Evolutionary conservation across 92 coral and sea anemone genomes (phyloP).

Genomic region (Paragorgia papillata): DNA sequence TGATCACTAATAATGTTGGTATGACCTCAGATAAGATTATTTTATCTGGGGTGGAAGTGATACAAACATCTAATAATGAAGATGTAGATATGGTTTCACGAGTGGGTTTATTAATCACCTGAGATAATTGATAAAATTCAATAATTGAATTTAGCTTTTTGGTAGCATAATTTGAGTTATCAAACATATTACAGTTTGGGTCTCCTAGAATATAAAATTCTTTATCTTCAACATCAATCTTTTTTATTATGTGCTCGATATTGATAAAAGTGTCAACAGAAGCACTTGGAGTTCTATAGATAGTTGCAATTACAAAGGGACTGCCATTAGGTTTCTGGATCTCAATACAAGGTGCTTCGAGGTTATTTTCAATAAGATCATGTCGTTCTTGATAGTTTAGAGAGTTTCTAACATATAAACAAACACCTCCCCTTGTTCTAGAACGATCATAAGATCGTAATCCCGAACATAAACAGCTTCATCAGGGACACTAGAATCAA

Average conservation of each 20-base stretch:
- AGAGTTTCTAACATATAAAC: slow-evolving; percentile 39
- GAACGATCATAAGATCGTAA: slow-evolving; percentile 50
- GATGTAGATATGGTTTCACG: slow-evolving; percentile 26
- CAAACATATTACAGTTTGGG: slow-evolving; percentile 27
- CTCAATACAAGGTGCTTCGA: slow-evolving; percentile 46
- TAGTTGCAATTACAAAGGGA: slow-evolving; percentile 37
- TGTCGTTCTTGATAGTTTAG: slow-evolving; percentile 14
- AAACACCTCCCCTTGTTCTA: slow-evolving; percentile 52
- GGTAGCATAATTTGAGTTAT: slow-evolving; percentile 1
- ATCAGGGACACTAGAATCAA: slow-evolving; percentile 28
- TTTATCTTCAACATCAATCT: slow-evolving; percentile 11
- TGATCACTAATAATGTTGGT: slow-evolving; percentile 15
- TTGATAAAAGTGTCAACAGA: slow-evolving; percentile 4
- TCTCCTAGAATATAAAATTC: slow-evolving; percentile 47
- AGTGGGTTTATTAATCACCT: slow-evolving; percentile 45
- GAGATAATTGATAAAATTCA: slow-evolving; percentile 36
- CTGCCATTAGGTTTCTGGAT: slow-evolving; percentile 42
- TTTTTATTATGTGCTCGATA: slow-evolving; percentile 10
- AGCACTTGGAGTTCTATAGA: slow-evolving; percentile 50
- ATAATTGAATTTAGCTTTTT: slow-evolving; percentile 15
- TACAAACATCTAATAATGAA: slow-evolving; percentile 32
- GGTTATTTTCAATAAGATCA: slow-evolving; percentile 2
- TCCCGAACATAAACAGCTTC: slow-evolving; percentile 11
- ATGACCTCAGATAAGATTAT: slow-evolving; percentile 24
- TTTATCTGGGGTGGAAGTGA: slow-evolving; percentile 7